Base-by-base conservation (phyloP, 2,888 invertebrate species). In the Acleris holmiana region DNA sequence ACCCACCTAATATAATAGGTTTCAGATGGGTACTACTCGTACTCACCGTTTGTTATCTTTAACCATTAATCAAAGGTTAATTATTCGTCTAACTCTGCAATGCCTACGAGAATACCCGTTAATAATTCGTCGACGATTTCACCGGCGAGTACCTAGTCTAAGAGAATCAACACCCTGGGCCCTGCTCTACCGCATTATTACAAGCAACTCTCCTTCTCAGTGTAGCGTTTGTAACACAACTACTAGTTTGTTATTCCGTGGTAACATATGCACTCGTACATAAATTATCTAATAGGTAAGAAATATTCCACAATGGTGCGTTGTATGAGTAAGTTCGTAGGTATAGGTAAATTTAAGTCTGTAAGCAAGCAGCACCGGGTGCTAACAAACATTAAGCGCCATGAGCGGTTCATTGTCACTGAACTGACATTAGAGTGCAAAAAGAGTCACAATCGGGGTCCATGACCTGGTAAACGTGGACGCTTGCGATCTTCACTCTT, bases 401-500 rank as follows among this genome's bases (percentile, higher is more conserved):
- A 55, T 17, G 40, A n/a, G 56, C 69, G 66, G 78, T 82, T 82
- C 80, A 82, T 81, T 82, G 79, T 74, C 80, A 82, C 72, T 83
- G 78, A 81, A 79, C 78, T 72, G 68, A 44, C 68, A 66, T 67
- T 50, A 71, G 64, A 66, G 54, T 59, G 61, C 66, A 67, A 75
- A 74, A 74, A 74, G 69, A 69, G 67, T 50, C 61, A 69, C 68
- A 73, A 71, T 67, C 54, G 61, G 72, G 63, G 64, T 70, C 63
- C 62, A 65, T 66, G 72, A 75, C 69, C 72, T 46, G 49, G 25
- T 67, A 57, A 41, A 50, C 65, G 44, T 55, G 53, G 54, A 46
- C 51, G 35, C 59, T 54, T 58, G 67, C 74, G 54, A 78, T 74
- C 76, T 68, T 77, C 72, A 70, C 69, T 75, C 73, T 76, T 79